These are phyloP conservation scores for Columbina picui DNA, from an alignment of 2,113 vertebrate species.

Conservation along the genomic window DNA sequence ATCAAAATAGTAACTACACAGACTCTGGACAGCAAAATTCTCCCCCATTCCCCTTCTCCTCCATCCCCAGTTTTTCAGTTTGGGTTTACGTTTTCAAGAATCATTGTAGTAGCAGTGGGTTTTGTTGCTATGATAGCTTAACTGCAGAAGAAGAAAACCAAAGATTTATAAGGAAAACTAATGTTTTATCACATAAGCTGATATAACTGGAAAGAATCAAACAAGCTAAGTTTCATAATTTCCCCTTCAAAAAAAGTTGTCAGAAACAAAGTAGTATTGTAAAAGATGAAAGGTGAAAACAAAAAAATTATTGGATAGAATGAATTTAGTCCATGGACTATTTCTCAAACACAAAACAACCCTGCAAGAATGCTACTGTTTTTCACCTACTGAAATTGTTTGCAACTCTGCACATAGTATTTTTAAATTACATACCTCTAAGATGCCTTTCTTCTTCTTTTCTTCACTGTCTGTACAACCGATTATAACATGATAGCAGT, in stretches of 20 bases:
- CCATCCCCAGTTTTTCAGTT: not conserved
- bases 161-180: not conserved
- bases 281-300: not conserved
- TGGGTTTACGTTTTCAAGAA: not conserved
- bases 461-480: constrained; percentile 83
- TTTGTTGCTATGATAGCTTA: not conserved
- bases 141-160: not conserved
- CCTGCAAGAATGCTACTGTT: not conserved
- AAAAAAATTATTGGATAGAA: not conserved
- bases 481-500: constrained; percentile 88
- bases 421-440: constrained; percentile 82
- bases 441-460: constrained; percentile 89
- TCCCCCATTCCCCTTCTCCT: not conserved
- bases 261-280: not conserved
- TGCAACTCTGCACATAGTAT: not conserved
- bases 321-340: not conserved
- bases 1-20: not conserved
- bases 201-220: not conserved
- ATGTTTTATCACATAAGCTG: not conserved
- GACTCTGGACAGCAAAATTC: not conserved
- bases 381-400: not conserved
- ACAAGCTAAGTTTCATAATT: not conserved
- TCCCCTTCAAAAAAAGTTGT: not conserved
- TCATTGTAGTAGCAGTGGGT: not conserved
- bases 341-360: not conserved